phyloP scores from a whole-genome alignment of 1,140 invertebrate genomes.

The Cotesia chilonis region DNA sequence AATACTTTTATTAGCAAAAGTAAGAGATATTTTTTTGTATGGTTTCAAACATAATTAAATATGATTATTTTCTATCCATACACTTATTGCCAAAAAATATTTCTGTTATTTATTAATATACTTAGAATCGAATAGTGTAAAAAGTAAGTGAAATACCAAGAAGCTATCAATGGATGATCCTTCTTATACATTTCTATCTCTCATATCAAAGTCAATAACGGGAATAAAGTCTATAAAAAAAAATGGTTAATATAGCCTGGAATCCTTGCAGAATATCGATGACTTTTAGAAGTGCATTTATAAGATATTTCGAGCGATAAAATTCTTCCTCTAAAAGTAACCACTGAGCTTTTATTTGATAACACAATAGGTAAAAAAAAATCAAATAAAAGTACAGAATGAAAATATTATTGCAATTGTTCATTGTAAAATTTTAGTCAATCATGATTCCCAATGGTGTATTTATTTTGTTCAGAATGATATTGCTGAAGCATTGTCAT shows the following conservation, averaged over 20 bases:
- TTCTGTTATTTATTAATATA: not conserved
- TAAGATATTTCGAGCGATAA: no score
- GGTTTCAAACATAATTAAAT: no score
- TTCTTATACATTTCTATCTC: slow-evolving; percentile 36
- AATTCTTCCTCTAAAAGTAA: no score
- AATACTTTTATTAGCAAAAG: no score
- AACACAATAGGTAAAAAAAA: not conserved
- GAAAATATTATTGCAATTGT: slow-evolving; percentile 5
- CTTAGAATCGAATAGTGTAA: slow-evolving; percentile 30
- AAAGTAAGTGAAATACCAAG: slow-evolving; percentile 10
- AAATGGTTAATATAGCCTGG: not conserved
- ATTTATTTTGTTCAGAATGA: not conserved
- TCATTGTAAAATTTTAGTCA: not conserved
- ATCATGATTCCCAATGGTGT: slow-evolving; percentile 12
- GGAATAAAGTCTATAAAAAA: not conserved
- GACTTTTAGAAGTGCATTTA: no score
- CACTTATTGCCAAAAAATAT: slow-evolving; percentile 37
- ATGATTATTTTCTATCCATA: no score
- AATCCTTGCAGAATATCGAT: no score
- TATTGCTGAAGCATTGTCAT: slow-evolving; percentile 14
- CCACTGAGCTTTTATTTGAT: no score
- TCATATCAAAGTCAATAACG: not conserved
- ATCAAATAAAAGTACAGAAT: not conserved
- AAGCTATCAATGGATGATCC: slow-evolving; percentile 28
- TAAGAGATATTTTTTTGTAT: no score